Conservation (phyloP, 2,797 vertebrate genomes). For the Premnoplex brunnescens region DNA sequence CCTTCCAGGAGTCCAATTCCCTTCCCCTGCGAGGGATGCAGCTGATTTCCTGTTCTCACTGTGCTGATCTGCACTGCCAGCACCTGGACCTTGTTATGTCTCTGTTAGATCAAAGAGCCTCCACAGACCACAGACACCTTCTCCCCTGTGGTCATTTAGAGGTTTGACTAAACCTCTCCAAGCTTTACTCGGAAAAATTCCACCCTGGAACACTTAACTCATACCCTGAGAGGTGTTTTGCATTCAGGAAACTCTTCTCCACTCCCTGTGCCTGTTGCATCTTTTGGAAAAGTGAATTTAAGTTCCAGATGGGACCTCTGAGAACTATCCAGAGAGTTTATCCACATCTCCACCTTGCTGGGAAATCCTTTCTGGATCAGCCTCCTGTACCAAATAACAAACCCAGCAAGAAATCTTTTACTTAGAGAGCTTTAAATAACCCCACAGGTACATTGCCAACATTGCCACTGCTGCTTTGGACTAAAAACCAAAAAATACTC, state of each 20-base stretch:
- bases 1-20: neutral
- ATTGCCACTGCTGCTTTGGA: neutral
- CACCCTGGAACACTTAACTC: rapidly evolving
- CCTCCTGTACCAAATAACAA: neutral
- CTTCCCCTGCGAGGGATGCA: neutral
- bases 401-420: neutral
- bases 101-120: neutral
- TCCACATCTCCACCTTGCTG: rapidly evolving
- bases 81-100: neutral
- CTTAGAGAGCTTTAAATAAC: neutral
- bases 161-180: neutral
- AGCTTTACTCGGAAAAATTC: neutral
- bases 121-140: neutral
- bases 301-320: neutral
- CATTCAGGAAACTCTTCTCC: neutral
- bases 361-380: neutral
- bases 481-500: neutral
- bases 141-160: neutral
- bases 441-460: neutral
- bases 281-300: neutral
- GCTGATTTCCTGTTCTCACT: neutral
- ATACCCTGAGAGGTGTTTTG: neutral
- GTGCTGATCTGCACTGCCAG: neutral
- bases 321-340: neutral
- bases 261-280: neutral